Evolutionary conservation across 2,797 vertebrate species (phyloP), one percentile per base, ranked within the genome.

Genomic region (Sphaeramia orbicularis): DNA sequence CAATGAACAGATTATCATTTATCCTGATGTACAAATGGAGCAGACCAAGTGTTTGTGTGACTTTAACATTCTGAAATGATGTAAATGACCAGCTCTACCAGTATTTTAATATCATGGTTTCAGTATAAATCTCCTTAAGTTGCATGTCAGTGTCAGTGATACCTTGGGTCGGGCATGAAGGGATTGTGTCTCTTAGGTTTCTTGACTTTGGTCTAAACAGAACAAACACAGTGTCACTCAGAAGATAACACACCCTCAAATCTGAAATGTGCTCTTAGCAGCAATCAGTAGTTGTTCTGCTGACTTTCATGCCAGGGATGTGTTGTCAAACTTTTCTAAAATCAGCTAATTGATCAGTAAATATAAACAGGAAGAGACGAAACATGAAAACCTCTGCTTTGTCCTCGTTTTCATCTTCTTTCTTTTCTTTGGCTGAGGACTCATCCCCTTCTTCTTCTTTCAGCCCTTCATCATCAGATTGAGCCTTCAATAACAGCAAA

Each of bases 111-210:
- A 35, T 35, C 7, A 10, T 10, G 32, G 10, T 35, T 8, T 35
- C 32, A 35, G 32, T 35, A 35, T 35, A 19, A 6, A 50, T 66
- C 13, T 50, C 14, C 6, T 12, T 12, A 52, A 4, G 21, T 54
- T 36, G 15, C 41, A 47, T 59, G 40, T 50, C 6, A 56, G 6
- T 27, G 24, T 27, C 24, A 74, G 38, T 3, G 16, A 70, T 81
- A 91, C 91, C 90, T 91, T 93, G 57, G 69, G 55, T 0, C 36
- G 80, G 86, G 83, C 86, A 91, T 82, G 84, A 93, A 93, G 4
- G 91, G 91, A 59, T 92, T 93, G 45, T 65, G 76, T 40, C 43
- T 80, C 76, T 90, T 91, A 0, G 81, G 77, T 64, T 81, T 91
- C 74, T 73, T 90, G 6, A 81, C 76, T 74, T 84, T 89, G 36